Evolutionary conservation across 2,797 vertebrate genomes (phyloP).

Genomic region (Prunella strophiata): DNA sequence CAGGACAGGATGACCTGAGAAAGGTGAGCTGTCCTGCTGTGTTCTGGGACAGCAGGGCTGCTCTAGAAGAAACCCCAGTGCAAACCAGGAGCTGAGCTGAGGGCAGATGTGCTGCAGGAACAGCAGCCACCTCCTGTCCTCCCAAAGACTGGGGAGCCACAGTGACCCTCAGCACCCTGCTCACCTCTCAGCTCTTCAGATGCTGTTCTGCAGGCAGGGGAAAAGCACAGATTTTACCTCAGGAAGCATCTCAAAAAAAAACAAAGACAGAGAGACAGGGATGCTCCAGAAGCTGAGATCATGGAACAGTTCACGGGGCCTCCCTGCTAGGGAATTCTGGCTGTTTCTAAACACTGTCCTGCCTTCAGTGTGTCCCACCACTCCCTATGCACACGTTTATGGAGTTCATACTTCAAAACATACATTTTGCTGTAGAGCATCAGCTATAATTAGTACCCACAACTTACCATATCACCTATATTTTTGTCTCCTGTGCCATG

Average conservation of each 20-base stretch:
- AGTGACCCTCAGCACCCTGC: accelerated
- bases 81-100: neutral
- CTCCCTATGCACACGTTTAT: neutral
- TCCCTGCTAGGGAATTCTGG: neutral
- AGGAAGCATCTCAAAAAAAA: neutral
- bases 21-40: neutral
- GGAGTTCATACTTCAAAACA: neutral
- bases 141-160: neutral
- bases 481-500: neutral
- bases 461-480: neutral
- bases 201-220: neutral
- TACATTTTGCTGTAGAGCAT: neutral
- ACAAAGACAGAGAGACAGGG: neutral
- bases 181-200: accelerated
- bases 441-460: neutral
- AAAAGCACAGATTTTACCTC: neutral
- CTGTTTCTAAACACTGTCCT: neutral
- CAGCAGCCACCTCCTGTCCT: neutral
- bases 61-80: neutral
- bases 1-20: accelerated
- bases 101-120: neutral
- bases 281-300: neutral
- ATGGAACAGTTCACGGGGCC: neutral
- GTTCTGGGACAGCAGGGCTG: neutral
- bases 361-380: neutral